phyloP scores from a whole-genome alignment of 2,888 invertebrate genomes.

The Eupeodes luniger region DNA sequence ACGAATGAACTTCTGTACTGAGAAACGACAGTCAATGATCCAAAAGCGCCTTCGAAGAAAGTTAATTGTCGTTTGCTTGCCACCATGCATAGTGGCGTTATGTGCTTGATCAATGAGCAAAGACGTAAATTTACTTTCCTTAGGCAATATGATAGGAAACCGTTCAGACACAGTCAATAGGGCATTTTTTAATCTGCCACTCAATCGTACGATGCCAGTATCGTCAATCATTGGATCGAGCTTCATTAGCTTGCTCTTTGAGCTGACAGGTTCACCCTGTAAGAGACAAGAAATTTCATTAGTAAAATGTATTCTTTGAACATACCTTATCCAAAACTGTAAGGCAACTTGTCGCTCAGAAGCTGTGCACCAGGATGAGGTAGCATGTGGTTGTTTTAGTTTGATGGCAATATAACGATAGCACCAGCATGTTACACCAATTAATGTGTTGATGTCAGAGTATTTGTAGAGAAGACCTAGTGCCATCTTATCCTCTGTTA shows the following conservation, averaged over 20 bases:
- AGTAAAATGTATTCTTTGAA: conserved; percentile 24
- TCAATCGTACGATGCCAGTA: background rate
- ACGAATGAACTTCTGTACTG: conserved; percentile 10
- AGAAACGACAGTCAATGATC: background rate
- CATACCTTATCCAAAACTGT: conserved; percentile 29
- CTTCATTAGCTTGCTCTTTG: conserved; percentile 33
- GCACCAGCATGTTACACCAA: conserved; percentile 26
- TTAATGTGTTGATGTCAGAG: conserved; percentile 33
- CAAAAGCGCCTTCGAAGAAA: conserved; percentile 37
- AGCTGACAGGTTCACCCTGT: conserved; percentile 9
- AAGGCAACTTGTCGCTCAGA: background rate
- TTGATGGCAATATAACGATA: background rate
- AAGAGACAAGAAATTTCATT: conserved; percentile 42
- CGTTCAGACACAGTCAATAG: background rate
- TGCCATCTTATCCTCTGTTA: background rate
- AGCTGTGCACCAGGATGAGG: conserved; percentile 30
- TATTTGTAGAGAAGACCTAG: conserved; percentile 30
- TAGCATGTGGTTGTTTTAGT: conserved; percentile 1
- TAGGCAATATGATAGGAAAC: background rate
- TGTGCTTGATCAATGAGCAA: background rate
- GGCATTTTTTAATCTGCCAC: background rate
- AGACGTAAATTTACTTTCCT: background rate
- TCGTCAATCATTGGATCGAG: conserved; percentile 23
- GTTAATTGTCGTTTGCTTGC: conserved; percentile 19
- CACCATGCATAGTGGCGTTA: conserved; percentile 32